These are phyloP conservation scores for Parotia lawesii DNA, from an alignment of 2,113 vertebrate species.

Conservation along the genomic window DNA sequence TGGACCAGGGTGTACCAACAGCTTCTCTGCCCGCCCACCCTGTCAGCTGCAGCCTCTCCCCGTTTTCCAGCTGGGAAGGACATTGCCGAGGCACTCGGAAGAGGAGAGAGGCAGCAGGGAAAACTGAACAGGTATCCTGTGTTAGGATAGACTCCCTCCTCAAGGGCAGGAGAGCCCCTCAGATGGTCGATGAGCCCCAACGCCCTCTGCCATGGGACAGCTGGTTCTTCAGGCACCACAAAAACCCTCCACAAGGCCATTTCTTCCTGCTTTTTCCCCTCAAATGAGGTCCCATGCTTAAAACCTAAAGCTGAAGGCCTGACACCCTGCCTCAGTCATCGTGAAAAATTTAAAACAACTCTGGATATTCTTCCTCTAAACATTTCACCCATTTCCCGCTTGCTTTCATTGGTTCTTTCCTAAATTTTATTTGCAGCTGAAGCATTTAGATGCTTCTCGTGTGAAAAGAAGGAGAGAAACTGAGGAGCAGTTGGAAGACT, in stretches of 20 bases:
- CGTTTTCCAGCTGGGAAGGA: neutral
- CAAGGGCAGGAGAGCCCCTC: neutral
- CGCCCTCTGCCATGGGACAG: fast-evolving
- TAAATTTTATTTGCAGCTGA: neutral
- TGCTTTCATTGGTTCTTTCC: neutral
- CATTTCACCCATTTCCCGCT: neutral
- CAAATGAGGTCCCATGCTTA: neutral
- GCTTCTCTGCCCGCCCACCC: neutral
- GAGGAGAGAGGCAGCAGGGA: neutral
- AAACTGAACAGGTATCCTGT: fast-evolving
- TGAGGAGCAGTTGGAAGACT: neutral
- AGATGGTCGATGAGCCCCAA: fast-evolving
- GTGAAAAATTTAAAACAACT: neutral
- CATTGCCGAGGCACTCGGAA: neutral
- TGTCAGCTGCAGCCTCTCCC: neutral
- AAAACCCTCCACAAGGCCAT: neutral
- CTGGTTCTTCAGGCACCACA: neutral
- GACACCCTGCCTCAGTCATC: neutral
- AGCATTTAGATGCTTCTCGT: neutral
- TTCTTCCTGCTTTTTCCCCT: neutral
- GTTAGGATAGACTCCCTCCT: neutral
- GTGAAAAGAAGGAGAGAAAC: neutral
- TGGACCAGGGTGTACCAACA: neutral
- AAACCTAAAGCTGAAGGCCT: neutral
- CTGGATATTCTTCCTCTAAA: neutral